A percentile compares a stretch with the other conserved stretches of the same genome.
Conservation (phyloP, 2,113 vertebrate species). For the Calonectris borealis region DNA sequence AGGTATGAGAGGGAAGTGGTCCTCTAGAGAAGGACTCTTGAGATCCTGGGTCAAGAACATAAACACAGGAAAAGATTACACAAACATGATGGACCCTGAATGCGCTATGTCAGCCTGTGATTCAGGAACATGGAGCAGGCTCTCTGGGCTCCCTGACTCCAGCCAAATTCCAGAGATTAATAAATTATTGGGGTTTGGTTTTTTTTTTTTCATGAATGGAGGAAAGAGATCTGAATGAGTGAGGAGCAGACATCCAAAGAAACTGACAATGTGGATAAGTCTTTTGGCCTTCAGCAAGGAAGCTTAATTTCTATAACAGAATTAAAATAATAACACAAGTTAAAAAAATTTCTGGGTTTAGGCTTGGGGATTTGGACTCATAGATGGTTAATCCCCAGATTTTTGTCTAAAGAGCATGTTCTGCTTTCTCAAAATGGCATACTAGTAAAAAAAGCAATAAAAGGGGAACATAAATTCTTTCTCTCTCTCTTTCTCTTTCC, state of each 20-base stretch:
- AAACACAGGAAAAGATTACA: background rate
- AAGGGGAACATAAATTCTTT: background rate
- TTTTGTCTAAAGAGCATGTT: background rate
- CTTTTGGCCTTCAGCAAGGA: background rate
- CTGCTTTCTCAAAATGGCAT: background rate
- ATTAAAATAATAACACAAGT: background rate
- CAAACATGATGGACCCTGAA: background rate
- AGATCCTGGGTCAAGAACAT: background rate
- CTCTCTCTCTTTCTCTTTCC: background rate
- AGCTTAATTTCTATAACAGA: background rate
- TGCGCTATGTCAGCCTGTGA: background rate
- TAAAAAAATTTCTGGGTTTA: background rate
- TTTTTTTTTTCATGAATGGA: fast-evolving
- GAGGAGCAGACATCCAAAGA: background rate
- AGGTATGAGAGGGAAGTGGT: background rate
- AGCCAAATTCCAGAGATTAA: background rate
- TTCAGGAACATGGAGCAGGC: background rate
- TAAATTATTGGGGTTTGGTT: background rate
- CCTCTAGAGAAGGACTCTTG: background rate
- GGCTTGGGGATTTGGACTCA: background rate
- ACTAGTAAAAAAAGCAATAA: background rate
- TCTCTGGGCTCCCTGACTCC: background rate
- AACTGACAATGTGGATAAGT: background rate
- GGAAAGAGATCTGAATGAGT: background rate
- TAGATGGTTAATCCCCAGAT: fast-evolving